Evolutionary conservation across 1,140 invertebrate species (phyloP).

Genomic region (Lordiphosa clarofinis): DNA sequence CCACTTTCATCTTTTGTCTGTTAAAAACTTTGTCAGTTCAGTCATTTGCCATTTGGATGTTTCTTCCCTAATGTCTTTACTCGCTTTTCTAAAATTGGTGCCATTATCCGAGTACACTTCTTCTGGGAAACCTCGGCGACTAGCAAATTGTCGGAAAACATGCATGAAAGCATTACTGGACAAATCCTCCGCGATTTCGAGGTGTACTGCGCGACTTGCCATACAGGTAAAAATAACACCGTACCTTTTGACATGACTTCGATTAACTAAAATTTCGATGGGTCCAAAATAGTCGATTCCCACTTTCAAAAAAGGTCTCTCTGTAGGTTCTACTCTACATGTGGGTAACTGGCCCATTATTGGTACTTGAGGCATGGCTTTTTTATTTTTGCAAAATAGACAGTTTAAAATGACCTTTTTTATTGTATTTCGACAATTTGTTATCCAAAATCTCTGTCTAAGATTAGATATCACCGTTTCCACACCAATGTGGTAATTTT

Average conservation of each 20-base stretch:
- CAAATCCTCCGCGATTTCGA: slow-evolving; percentile 76
- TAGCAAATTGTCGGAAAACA: slow-evolving; percentile 76
- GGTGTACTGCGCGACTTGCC: slow-evolving; percentile 77
- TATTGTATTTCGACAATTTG: too few species aligned
- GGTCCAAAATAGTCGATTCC: too few species aligned
- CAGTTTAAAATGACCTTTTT: too few species aligned
- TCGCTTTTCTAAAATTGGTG: slow-evolving; percentile 74
- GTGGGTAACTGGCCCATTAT: too few species aligned
- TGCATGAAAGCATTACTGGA: slow-evolving; percentile 74
- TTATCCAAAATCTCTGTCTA: too few species aligned
- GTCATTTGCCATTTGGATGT: background rate
- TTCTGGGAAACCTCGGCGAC: slow-evolving; percentile 16
- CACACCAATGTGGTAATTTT: slow-evolving; percentile 20
- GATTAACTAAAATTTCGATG: slow-evolving; percentile 45
- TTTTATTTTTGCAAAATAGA: too few species aligned
- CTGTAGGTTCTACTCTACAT: too few species aligned
- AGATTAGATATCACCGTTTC: slow-evolving; percentile 4
- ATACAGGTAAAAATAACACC: slow-evolving; percentile 78
- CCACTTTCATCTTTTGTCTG: background rate
- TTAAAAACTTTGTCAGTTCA: too few species aligned
- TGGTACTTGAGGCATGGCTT: too few species aligned
- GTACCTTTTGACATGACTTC: slow-evolving; percentile 66
- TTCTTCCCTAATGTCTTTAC: slow-evolving; percentile 35
- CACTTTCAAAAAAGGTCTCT: too few species aligned
- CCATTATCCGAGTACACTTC: slow-evolving; percentile 53